Percentiles rank a stretch among this genome's conserved stretches.
Evolutionary conservation across 2,888 invertebrate species (phyloP).

Genomic region (Epicampocera succincta): DNA sequence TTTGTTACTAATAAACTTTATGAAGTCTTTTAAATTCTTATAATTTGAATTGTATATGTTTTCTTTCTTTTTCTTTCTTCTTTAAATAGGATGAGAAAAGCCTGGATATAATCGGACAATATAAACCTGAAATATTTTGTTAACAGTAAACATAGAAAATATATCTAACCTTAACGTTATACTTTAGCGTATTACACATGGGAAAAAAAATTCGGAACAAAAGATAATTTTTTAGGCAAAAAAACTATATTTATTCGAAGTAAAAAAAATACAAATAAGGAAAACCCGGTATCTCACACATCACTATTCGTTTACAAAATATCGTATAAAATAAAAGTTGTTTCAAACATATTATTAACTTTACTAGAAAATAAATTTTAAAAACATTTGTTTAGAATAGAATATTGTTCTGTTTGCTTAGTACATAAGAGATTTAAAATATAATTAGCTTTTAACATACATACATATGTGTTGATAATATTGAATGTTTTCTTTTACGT

Average conservation of each 20-base stretch:
- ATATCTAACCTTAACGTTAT: slow-evolving; percentile 64
- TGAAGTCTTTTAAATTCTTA: slow-evolving; percentile 27
- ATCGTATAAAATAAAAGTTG: slow-evolving; percentile 18
- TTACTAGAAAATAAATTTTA: slow-evolving; percentile 24
- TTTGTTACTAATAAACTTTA: slow-evolving; percentile 9
- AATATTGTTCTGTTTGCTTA: slow-evolving; percentile 52
- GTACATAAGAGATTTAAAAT: slow-evolving; percentile 11
- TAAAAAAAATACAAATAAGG: slow-evolving; percentile 24
- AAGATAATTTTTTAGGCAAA: slow-evolving; percentile 47
- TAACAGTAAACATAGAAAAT: slow-evolving; percentile 78
- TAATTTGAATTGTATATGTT: slow-evolving; percentile 57
- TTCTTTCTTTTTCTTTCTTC: slow-evolving; percentile 63
- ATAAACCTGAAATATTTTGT: slow-evolving; percentile 91
- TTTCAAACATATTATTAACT: neutral
- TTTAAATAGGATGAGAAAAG: slow-evolving; percentile 86
- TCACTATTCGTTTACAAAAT: slow-evolving; percentile 62
- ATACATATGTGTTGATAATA: slow-evolving; percentile 17
- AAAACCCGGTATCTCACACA: slow-evolving; percentile 70
- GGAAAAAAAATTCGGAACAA: slow-evolving; percentile 60
- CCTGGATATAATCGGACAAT: slow-evolving; percentile 90
- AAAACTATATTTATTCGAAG: slow-evolving; percentile 27
- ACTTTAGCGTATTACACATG: slow-evolving; percentile 60
- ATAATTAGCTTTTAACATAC: slow-evolving; percentile 4
- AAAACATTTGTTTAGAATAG: slow-evolving; percentile 46
- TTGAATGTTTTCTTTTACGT: slow-evolving; percentile 44